Base-by-base conservation (phyloP, 2,888 invertebrate species). In the Endomychus coccineus region DNA sequence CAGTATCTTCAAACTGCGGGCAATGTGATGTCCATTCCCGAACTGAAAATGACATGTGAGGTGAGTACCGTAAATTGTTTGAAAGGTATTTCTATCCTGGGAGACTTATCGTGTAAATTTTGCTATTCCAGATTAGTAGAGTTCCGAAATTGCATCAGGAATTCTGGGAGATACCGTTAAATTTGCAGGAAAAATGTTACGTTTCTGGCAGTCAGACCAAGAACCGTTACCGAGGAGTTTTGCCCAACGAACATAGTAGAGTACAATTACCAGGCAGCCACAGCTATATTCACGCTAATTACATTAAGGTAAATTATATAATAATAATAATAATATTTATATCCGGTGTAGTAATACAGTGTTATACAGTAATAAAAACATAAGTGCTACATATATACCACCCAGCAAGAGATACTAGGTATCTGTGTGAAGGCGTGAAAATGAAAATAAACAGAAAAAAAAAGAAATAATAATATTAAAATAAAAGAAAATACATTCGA, bases 91-190 rank as follows among this genome's bases (percentile, higher is more conserved):
- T 10, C 7, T 4, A 24, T 24, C 7, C 7, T 24, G 10, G 24
- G 19, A 19, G 7, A n/a, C n/a, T 10, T 19, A 6, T 16, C 5
- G 3, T 16, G 4, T 5, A 3, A 11, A 27, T 12, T 2, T 3
- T 2, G 11, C n/a, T n/a, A n/a, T n/a, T n/a, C 50, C 73, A 80
- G 66, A 75, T 76, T 48, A 69, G 70, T 48, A 59, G 80, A 42
- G 64, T 81, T 29, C 68, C 78, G 25, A 78, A 76, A 44, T 60
- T 94, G 34, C 83, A 87, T 58, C 83, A 88, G 55, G 92, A 94
- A 62, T 94, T 94, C 60, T 92, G 91, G 91, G 90, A 91, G 63
- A 80, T 94, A 55, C 92, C 92, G 0, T 75, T 88, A 42, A 94
- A 94, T 65, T 82, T 89, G 47, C 90, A 91, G 48, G 90, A 91